A percentile compares a stretch with the other conserved stretches of the same genome.
phyloP scores from a whole-genome alignment of 64 coral and sea anemone species.

The Stichodactyla mertensii region DNA sequence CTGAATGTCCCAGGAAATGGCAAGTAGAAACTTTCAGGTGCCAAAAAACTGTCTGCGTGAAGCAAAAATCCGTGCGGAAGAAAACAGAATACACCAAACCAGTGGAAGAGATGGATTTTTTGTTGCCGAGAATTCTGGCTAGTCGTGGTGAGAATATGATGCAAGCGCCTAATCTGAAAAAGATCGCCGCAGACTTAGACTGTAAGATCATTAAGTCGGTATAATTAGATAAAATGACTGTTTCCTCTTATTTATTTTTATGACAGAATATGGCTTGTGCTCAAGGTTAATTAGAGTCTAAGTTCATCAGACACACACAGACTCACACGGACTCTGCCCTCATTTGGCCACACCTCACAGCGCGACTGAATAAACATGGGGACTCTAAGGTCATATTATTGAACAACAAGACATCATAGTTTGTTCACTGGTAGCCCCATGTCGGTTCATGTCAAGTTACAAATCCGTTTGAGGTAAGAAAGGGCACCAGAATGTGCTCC shows the following conservation, averaged over 20 bases:
- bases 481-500: neutral
- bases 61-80: neutral
- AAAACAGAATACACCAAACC: neutral
- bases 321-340: neutral
- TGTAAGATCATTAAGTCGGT: neutral
- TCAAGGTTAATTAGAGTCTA: slow-evolving; percentile 15
- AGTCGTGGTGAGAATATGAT: neutral
- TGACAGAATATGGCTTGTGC: neutral
- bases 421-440: neutral
- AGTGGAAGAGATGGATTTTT: neutral
- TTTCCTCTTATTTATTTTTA: neutral
- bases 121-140: neutral
- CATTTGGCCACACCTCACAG: neutral
- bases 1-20: neutral
- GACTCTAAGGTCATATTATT: neutral
- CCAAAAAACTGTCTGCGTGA: neutral
- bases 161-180: neutral
- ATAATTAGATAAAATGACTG: neutral
- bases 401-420: neutral
- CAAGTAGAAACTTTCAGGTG: neutral
- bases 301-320: neutral
- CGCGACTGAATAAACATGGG: neutral
- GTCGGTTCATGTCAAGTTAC: neutral
- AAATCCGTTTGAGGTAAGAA: neutral
- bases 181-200: slow-evolving; percentile 6